Conservation (phyloP, 1,140 invertebrate species). For the Protaetia brevitarsis region DNA sequence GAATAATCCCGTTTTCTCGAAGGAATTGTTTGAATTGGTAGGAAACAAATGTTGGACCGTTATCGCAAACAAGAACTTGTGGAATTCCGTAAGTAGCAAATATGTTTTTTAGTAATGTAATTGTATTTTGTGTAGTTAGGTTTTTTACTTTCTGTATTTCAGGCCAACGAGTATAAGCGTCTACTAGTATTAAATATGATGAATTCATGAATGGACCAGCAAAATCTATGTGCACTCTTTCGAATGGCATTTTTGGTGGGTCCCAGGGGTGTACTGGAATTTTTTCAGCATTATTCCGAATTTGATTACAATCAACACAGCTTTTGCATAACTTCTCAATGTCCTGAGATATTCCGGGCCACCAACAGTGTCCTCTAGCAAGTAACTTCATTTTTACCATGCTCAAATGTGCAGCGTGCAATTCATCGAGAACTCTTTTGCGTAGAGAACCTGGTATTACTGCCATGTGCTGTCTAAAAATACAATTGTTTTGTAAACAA, state of each 20-base stretch:
- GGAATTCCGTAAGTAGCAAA: conserved; percentile 35
- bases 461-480: conserved; percentile 40
- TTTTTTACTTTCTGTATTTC: conserved; percentile 31
- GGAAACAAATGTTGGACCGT: conserved; percentile 28
- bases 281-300: conserved; percentile 7
- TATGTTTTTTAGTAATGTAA: conserved; percentile 25
- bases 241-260: not conserved
- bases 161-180: conserved; percentile 38
- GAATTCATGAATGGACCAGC: conserved; percentile 30
- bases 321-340: not conserved
- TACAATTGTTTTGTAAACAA: conserved; percentile 31
- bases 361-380: conserved; percentile 11
- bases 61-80: conserved; percentile 32
- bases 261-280: not conserved
- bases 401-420: not conserved
- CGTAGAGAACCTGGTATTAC: conserved; percentile 45
- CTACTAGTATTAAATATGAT: conserved; percentile 38
- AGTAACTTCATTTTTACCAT: not conserved
- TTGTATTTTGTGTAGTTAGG: not conserved
- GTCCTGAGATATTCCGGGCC: conserved; percentile 2
- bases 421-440: not conserved
- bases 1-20: conserved; percentile 36
- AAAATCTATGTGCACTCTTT: conserved; percentile 41
- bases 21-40: conserved; percentile 28
- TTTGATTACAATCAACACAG: conserved; percentile 10